Evolutionary conservation across 2,113 vertebrate genomes (phyloP), one percentile per base, ranked within the genome.

Genomic region (Chaenocephalus aceratus): DNA sequence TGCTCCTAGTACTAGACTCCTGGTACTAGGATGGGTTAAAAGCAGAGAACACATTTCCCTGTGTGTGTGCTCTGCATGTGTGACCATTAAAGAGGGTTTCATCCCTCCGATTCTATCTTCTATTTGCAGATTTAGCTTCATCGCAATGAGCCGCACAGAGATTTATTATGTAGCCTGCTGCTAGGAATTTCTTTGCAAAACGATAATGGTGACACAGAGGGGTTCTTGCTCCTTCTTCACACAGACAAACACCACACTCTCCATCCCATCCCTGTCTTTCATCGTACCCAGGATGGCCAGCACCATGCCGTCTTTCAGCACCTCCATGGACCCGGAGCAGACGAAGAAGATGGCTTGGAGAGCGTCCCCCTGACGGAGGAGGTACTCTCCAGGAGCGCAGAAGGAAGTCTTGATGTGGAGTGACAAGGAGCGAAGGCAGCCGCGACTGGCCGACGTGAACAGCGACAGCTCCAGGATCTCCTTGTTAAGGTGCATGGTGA

Each of bases 401-500:
- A 99, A 99, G 56, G 97, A 97, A 26, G 97, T 98, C 95, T 99
- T 99, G 92, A 99, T 99, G 94, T 99, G 98, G 76, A 98, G 95
- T 52, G 98, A 99, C 85, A 99, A 93, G 77, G 98, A 99, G 92
- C 98, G 96, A 92, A 99, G 96, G 92, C 98, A 99, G 69, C 98
- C 98, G 0, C 97, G 96, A 75, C 98, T 99, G 92, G 97, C 97
- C 36, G 97, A 97, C 86, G 96, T 96, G 0, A 99, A 99, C 70
- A 98, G 95, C 2, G 98, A 97, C 90, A 99, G 94, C 90, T 98
- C 97, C 75, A 99, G 93, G 93, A 99, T 98, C 93, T 99, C 98
- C 94, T 99, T 99, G 94, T 99, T 99, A 90, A 99, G 95, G 92
- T 99, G 96, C 98, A 98, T 99, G 84, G 97, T 98, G 94, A 99